Conservation (phyloP, 1,140 invertebrate genomes). For the Armadillidium nasatum region DNA sequence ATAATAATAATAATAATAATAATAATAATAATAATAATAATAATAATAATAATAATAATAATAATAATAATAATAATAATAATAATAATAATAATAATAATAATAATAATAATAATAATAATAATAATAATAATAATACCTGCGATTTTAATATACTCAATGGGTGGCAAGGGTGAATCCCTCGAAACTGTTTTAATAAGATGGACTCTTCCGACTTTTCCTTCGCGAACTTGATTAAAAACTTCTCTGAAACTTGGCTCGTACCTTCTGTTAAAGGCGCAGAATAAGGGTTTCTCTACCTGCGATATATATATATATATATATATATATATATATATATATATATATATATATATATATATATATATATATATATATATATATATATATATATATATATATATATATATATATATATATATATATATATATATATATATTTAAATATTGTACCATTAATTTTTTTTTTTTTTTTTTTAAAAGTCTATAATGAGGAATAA, state of each 20-base stretch:
- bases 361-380: slow-evolving; percentile 6
- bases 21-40: no score
- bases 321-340: background rate
- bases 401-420: slow-evolving; percentile 6
- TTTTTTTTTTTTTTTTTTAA: no score
- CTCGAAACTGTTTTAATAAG: slow-evolving; percentile 60
- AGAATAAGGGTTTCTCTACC: slow-evolving; percentile 56
- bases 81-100: no score
- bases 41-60: no score
- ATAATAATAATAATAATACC: no score
- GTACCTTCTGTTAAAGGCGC: slow-evolving; percentile 64
- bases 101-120: no score
- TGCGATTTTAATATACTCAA: slow-evolving; percentile 60
- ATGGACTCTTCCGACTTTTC: slow-evolving; percentile 60
- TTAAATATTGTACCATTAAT: no score
- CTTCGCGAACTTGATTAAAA: slow-evolving; percentile 53
- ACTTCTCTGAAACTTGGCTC: slow-evolving; percentile 60
- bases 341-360: slow-evolving; percentile 6
- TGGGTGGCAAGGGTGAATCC: slow-evolving; percentile 59
- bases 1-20: no score
- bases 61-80: no score
- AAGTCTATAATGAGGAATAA: no score
- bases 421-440: slow-evolving; percentile 1
- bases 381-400: slow-evolving; percentile 6
- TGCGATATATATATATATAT: background rate